Base-by-base conservation (phyloP, 2,888 invertebrate species). In the Scaeva pyrastri region DNA sequence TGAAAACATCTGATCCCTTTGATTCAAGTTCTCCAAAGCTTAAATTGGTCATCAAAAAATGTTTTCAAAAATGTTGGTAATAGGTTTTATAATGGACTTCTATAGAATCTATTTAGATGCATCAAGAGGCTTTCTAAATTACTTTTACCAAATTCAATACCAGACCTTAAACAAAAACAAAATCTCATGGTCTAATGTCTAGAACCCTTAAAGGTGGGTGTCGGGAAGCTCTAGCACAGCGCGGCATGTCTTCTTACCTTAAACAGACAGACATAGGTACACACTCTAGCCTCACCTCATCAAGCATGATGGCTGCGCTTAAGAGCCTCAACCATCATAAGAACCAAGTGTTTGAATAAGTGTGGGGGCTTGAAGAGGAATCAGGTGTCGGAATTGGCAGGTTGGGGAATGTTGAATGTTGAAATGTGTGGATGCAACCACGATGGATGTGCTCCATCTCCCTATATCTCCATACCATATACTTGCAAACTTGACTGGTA, bases 321-420 rank as follows among this genome's bases (percentile, higher is more conserved):
- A 55, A 83, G 78, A 78, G 79, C 31, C 66, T 48, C 68, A 50
- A 43, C 41, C 19, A n/a, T n/a, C n/a, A n/a, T n/a, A 50, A 48
- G 19, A 48, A 10, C 14, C 31, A 36, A 75, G 71, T 55, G 73
- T 68, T 26, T 79, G 55, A 58, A 55, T 60, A 62, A 76, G 76
- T 73, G 76, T 76, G 76, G 58, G 75, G 73, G 72, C 68, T 78
- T 85, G 80, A 80, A 75, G 73, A 85, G 68, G 80, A 77, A 70
- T 85, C 80, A 85, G 85, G 85, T 85, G 85, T 85, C 80, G 80
- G 85, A 85, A 85, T 85, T 85, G 85, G 85, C 85, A 85, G 85
- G 80, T 80, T 85, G 80, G 72, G 60, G 80, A 79, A 85, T 76
- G 83, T 78, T 68, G 80, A 79, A 85, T 76, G 83, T 78, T 68